Conservation (phyloP, 2,888 invertebrate species). For the Volucella zonaria region DNA sequence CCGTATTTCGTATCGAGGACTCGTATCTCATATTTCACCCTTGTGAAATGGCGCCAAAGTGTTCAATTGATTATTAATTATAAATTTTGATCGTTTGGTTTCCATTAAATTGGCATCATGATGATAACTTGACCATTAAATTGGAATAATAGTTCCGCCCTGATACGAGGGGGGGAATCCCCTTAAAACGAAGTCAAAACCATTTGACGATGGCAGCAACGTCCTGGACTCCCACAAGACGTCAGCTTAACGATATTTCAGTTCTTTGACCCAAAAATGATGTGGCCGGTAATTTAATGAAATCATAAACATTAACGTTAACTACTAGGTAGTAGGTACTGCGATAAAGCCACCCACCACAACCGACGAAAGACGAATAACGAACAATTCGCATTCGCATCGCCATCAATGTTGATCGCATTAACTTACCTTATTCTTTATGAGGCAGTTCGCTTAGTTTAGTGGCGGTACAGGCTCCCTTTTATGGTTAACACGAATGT, state of each 20-base stretch:
- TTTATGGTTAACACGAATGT: slow-evolving; percentile 65
- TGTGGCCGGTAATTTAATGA: slow-evolving; percentile 57
- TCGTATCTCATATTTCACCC: slow-evolving; percentile 9
- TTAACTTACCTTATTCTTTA: slow-evolving; percentile 65
- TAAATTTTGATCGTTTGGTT: slow-evolving; percentile 39
- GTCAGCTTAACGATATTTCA: background rate
- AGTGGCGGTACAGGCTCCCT: slow-evolving; percentile 42
- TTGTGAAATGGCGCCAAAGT: slow-evolving; percentile 27
- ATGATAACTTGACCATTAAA: slow-evolving; percentile 48
- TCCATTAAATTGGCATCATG: slow-evolving; percentile 28
- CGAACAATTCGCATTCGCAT: background rate
- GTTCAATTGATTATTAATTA: slow-evolving; percentile 58
- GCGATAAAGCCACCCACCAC: background rate
- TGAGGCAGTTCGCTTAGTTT: slow-evolving; percentile 50
- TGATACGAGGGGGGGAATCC: background rate
- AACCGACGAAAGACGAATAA: background rate
- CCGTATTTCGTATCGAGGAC: no score
- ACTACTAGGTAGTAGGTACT: background rate
- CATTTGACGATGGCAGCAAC: no score
- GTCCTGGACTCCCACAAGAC: no score
- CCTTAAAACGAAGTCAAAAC: background rate
- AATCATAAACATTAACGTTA: slow-evolving; percentile 61
- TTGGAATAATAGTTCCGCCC: slow-evolving; percentile 22
- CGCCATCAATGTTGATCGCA: slow-evolving; percentile 63
- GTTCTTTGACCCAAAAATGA: slow-evolving; percentile 16